Evolutionary conservation across 2,888 invertebrate species (phyloP), one percentile per base, ranked within the genome.

Genomic region (Rhyacophila evoluta): DNA sequence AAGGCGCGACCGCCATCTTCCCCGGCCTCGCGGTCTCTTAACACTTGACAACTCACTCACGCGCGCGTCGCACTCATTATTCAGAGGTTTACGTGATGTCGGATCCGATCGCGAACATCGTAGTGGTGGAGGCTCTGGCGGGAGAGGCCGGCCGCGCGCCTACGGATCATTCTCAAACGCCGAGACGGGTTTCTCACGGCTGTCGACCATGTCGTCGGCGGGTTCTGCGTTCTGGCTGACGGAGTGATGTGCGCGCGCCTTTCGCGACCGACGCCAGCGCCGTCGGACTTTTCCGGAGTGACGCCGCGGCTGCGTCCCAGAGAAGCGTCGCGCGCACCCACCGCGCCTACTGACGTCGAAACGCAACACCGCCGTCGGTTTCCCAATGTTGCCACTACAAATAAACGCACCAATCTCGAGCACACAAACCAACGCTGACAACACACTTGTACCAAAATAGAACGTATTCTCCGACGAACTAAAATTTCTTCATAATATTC

Each of bases 1-100:
- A 89, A 89, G 91, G 89, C 88, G 89, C 89, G 89, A 89, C 89
- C 89, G 89, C 89, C 89, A 89, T 89, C 83, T 85, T 85, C 86
- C 85, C 85, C 85, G 84, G 85, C 84, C 84, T 83, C 83, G 82
- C 84, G 25, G 77, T 79, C 83, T 67, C 80, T 85, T 86, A 85
- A 86, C 85, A 85, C 85, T 77, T 27, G 55, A 79, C 79, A 74
- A 77, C 74, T 74, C 79, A 77, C 79, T 77, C 79, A 77, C 79
- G 79, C 79, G 69, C 79, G 77, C 77, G 73, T 77, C 79, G 55
- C 77, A 74, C 85, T 85, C 85, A 85, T 85, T 84, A 76, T 79
- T 79, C 73, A 75, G 73, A 76, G 73, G 69, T 73, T 75, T 76
- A 75, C 76, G 75, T 75, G 76, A 76, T 72, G 75, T 76, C 72